A percentile compares a stretch with the other conserved stretches of the same genome.
phyloP scores from a whole-genome alignment of 2,113 vertebrate species.

The Fulica atra region DNA sequence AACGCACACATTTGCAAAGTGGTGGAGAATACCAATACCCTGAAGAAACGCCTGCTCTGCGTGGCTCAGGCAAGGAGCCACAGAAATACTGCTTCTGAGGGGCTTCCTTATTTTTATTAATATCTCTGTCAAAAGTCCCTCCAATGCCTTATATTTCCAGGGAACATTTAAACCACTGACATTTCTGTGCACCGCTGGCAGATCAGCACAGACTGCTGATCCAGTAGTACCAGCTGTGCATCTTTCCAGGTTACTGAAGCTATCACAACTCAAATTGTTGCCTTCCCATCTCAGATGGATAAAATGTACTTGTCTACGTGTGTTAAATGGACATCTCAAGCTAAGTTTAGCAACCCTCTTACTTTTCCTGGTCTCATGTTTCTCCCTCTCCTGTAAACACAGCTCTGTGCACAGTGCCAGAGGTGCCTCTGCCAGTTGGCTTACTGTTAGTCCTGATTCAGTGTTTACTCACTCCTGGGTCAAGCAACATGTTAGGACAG shows the following conservation, averaged over 20 bases:
- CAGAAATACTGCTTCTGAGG: background rate
- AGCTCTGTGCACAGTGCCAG: conserved; percentile 22
- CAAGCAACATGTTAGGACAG: conserved; percentile 65
- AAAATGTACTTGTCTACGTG: conserved; percentile 31
- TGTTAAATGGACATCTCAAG: conserved; percentile 37
- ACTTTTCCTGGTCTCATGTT: conserved; percentile 42
- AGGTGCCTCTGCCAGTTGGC: conserved; percentile 30
- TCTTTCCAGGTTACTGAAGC: background rate
- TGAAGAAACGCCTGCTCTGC: background rate
- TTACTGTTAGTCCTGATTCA: conserved; percentile 62
- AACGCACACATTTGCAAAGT: background rate
- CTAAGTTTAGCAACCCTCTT: conserved; percentile 65
- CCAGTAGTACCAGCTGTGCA: background rate
- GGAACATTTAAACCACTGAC: background rate
- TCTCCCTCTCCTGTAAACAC: conserved; percentile 56
- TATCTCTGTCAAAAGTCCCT: background rate
- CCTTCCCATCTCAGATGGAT: conserved; percentile 11
- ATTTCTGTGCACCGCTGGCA: background rate
- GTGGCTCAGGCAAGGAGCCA: background rate
- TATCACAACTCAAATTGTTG: background rate
- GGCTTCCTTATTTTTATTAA: background rate
- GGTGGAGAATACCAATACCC: no score
- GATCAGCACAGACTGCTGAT: background rate
- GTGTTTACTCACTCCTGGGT: conserved; percentile 58
- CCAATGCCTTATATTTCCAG: background rate